Percentiles rank a stretch among this genome's conserved stretches.
These are phyloP conservation scores for Huso huso DNA, from an alignment of 2,797 vertebrate genomes.

Conservation along the genomic window DNA sequence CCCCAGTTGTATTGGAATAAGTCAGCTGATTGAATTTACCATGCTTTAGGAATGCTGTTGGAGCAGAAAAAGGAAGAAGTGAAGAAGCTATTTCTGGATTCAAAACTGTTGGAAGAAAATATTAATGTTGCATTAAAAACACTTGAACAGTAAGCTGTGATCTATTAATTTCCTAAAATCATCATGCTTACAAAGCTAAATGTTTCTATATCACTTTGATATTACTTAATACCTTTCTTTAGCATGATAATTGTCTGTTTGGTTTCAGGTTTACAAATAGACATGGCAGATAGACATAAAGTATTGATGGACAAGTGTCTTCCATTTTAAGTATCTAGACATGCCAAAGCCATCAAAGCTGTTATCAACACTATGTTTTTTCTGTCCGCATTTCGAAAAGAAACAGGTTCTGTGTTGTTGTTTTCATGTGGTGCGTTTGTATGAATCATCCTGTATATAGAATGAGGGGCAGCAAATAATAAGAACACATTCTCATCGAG, in stretches of 20 bases:
- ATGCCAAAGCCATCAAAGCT: no score
- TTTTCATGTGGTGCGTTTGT: neutral
- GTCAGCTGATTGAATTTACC: neutral
- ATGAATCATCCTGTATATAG: neutral
- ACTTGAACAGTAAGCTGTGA: slow-evolving; percentile 49
- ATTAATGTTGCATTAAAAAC: slow-evolving; percentile 54
- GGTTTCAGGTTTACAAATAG: no score
- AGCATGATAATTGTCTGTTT: no score
- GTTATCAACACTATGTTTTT: slow-evolving; percentile 4
- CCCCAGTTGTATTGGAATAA: no score
- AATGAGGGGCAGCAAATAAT: neutral
- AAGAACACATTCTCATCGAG: neutral
- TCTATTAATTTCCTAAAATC: neutral
- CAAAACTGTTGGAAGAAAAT: slow-evolving; percentile 51
- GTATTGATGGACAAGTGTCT: no score
- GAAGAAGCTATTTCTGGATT: slow-evolving; percentile 54
- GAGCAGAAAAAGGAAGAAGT: slow-evolving; percentile 60
- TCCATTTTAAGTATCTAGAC: no score
- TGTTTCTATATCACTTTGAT: no score
- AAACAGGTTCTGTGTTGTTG: neutral
- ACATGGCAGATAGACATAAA: no score
- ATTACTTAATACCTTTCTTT: no score
- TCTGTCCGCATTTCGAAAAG: neutral
- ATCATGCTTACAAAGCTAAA: no score
- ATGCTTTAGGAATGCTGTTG: slow-evolving; percentile 60